Evolutionary conservation across 2,113 vertebrate species (phyloP), one percentile per base, ranked within the genome.

Genomic region (Protomyctophum bolini): DNA sequence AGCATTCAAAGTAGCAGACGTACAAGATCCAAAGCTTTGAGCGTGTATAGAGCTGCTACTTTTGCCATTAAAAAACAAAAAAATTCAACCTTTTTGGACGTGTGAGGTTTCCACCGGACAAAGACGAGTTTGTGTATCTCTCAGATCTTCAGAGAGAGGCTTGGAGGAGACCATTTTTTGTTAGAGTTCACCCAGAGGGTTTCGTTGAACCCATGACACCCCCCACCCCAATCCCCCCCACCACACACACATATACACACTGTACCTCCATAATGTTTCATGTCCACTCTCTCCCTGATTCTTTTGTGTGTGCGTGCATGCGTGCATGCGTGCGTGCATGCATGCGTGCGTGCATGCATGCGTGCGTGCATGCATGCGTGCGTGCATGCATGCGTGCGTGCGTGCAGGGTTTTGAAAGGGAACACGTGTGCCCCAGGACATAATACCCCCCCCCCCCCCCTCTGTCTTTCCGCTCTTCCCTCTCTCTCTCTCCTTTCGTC

Each of bases 371-470:
- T 33, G 0, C 9, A 8, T 10, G 1, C 21, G 10, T 9, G 6
- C 15, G 10, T 28, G 33, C 28, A 11, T 45, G 11, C 8, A n/a
- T 1, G 12, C 1, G 14, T 48, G 12, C n/a, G 60, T 47, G 60
- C 47, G 28, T 60, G 58, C 84, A 83, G 69, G 81, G 67, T 86
- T 84, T 41, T 87, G 86, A 89, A 89, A 91, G 82, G 75, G 89
- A 89, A 89, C 89, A 88, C 85, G 84, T 89, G 87, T 88, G 86
- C 89, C 82, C 80, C 70, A 49, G 80, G 83, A 86, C 72, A 83
- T 86, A 72, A 3, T 74, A 81, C 60, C 76, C 81, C 81, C 45
- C 47, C 54, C 64, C 76, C 79, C 73, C 75, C 29, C 59, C 64
- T n/a, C n/a, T 7, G 2, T 9, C 48, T 66, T 21, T 49, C 63